Evolutionary conservation across 2,113 vertebrate genomes (phyloP).

Genomic region (Odontesthes bonariensis): DNA sequence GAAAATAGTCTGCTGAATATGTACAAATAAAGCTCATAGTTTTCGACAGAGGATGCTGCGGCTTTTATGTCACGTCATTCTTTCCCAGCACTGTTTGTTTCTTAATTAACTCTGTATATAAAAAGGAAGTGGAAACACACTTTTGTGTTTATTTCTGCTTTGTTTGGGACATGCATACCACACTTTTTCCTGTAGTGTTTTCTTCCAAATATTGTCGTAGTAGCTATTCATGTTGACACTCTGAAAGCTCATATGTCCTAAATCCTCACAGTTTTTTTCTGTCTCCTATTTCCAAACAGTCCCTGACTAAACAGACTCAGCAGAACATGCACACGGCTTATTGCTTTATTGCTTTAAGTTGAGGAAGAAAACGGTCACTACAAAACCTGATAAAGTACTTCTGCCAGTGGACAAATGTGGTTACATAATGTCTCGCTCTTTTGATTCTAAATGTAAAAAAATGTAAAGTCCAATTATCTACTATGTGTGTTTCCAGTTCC

Average conservation of each 20-base stretch:
- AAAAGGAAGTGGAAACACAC: slow-evolving; percentile 49
- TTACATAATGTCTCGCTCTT: no score
- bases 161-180: slow-evolving; percentile 48
- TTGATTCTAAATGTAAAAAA: not conserved
- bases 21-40: not conserved
- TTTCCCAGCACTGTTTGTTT: slow-evolving; percentile 31
- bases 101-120: slow-evolving; percentile 38
- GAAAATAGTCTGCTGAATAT: slow-evolving; percentile 22
- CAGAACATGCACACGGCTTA: not conserved
- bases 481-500: slow-evolving; percentile 37
- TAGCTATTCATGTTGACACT: slow-evolving; percentile 33
- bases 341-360: no score
- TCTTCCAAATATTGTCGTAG: slow-evolving; percentile 35
- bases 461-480: slow-evolving; percentile 13
- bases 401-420: no score
- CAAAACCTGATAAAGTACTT: no score
- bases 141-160: slow-evolving; percentile 36
- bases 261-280: slow-evolving; percentile 20
- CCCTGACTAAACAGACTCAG: slow-evolving; percentile 18
- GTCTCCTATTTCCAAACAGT: slow-evolving; percentile 5
- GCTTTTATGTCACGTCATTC: slow-evolving; percentile 11
- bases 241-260: slow-evolving; percentile 3
- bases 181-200: slow-evolving; percentile 31
- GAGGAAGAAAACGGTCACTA: no score
- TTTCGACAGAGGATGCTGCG: not conserved